Base-by-base conservation (phyloP, 2,888 invertebrate species). In the Nomada fabriciana region DNA sequence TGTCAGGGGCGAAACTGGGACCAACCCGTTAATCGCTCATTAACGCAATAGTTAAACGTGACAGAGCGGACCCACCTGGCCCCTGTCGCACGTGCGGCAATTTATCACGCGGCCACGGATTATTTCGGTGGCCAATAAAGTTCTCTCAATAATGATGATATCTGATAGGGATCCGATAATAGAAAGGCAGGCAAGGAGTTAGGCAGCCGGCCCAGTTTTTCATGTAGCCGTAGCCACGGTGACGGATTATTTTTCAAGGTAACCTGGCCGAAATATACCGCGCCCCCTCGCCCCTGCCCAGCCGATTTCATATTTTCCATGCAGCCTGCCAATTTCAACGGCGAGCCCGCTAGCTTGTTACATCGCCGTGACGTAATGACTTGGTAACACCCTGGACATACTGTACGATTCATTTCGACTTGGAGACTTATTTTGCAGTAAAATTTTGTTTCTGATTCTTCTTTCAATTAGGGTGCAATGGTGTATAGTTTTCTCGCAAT, bases 191-290 rank as follows among this genome's bases (percentile, higher is more conserved):
- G 47, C 68, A 68, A 70, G 78, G 65, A 76, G 77, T 77, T 84
- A 86, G 87, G 88, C 88, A 86, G 64, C 71, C 74, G 76, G 86
- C 88, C 89, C 86, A 89, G 84, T 85, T 87, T 84, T 83, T 84
- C 82, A 57, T 50, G 71, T 69, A 76, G 60, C 82, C 76, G 76
- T 81, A 83, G 75, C 70, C 76, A 68, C 65, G 83, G 79, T 86
- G 89, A 89, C 89, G 85, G 89, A 90, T 36, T 84, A 86, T 81
- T 85, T 86, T 86, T 87, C 89, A 90, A 89, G 90, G 89, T 87
- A 73, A 87, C 67, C 70, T 20, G 15, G 84, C 86, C 83, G 82
- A 90, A 90, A 90, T 90, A 89, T 84, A 76, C 71, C 36, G 70
- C 70, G 20, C 43, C 43, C 57, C 71, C 53, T 47, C 55, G 25